phyloP scores from a whole-genome alignment of 2,113 vertebrate genomes.

The Pholis gunnellus region DNA sequence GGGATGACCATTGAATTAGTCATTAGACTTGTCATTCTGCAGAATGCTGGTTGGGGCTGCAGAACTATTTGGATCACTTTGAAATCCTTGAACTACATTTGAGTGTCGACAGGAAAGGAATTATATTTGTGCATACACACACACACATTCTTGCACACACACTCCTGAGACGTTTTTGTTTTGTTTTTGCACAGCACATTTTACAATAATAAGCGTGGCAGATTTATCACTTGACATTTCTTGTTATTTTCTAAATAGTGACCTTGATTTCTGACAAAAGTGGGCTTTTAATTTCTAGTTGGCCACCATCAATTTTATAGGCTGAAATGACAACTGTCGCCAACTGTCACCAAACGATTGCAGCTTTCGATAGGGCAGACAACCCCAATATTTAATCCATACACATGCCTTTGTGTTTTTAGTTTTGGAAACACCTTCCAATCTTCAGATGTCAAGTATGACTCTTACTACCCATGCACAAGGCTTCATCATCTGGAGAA shows the following conservation, averaged over 20 bases:
- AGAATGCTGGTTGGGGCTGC: constrained; percentile 2
- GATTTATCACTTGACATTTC: too few species aligned
- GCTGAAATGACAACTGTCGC: too few species aligned
- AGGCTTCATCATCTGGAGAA: background rate
- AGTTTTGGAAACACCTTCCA: background rate
- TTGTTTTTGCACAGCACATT: background rate
- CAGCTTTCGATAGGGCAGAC: too few species aligned
- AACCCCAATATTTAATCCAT: too few species aligned
- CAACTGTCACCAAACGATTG: too few species aligned
- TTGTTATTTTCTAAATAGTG: too few species aligned
- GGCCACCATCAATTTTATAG: too few species aligned
- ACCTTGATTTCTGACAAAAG: too few species aligned
- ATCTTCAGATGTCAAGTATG: background rate
- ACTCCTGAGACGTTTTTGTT: background rate
- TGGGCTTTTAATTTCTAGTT: too few species aligned
- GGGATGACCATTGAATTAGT: constrained; percentile 47
- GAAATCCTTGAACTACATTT: constrained; percentile 23
- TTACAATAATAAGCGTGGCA: background rate
- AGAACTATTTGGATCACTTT: constrained; percentile 13
- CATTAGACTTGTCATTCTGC: constrained; percentile 39
- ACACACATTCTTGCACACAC: constrained; percentile 11
- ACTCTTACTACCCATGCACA: background rate
- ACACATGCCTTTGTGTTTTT: too few species aligned
- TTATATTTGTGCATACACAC: background rate
- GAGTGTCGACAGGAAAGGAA: background rate